phyloP scores from a whole-genome alignment of 2,797 vertebrate genomes.

The Acrocephalus scirpaceus region DNA sequence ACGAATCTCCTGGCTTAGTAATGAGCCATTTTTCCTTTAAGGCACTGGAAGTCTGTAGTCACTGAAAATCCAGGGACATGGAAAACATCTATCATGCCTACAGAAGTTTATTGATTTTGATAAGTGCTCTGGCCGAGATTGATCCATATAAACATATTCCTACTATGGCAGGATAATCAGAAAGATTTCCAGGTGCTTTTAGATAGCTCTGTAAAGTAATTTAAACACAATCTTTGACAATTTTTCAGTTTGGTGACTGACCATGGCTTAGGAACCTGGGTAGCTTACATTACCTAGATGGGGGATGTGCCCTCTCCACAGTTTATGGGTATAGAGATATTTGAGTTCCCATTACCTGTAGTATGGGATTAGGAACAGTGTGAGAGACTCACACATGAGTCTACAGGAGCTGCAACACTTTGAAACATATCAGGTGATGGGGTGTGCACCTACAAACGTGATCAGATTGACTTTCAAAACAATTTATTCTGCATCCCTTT shows the following conservation, averaged over 20 bases:
- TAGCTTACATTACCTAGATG: not conserved
- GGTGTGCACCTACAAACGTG: not conserved
- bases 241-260: not conserved
- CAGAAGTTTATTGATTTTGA: not conserved
- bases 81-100: not conserved
- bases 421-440: not conserved
- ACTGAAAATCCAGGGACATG: not conserved
- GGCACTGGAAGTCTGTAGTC: not conserved
- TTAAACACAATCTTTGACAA: not conserved
- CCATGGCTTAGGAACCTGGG: not conserved
- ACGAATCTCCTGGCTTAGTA: not conserved
- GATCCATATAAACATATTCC: not conserved
- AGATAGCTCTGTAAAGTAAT: not conserved
- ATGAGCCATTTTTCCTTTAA: not conserved
- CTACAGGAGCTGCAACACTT: not conserved
- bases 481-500: not conserved
- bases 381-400: not conserved
- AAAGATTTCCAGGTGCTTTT: not conserved
- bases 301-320: not conserved
- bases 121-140: not conserved
- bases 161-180: not conserved
- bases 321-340: not conserved
- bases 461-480: not conserved
- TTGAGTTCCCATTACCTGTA: not conserved
- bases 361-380: not conserved